Evolutionary conservation across 2,888 invertebrate species (phyloP), one percentile per base, ranked within the genome.

Genomic region (Adelphocoris suturalis): DNA sequence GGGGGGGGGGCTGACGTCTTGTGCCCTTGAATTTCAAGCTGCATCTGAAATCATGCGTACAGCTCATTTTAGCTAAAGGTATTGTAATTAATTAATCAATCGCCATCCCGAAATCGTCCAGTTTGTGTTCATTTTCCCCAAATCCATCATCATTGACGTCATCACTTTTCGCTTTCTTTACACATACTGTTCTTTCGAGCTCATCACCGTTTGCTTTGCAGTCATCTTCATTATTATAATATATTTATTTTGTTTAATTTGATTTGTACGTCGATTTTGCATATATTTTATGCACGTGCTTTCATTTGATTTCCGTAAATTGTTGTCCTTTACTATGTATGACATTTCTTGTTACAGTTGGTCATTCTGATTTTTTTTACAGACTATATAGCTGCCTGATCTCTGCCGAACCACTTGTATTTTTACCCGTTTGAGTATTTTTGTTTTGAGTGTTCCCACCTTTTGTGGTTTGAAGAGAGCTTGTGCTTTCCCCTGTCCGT

Each of bases 391-490:
- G 82, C 82, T 82, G 82, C 52, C 82, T 82, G 82, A 82, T 19
- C 23, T 82, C 52, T 82, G 47, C 82, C 52, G 82, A 52, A 82
- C 82, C 52, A 52, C 82, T 82, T 52, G 48, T 52, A 82, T 82
- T 81, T 82, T 52, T 16, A 47, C 82, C 52, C 27, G 82, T 52
- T 82, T 52, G 82, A 82, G 52, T 82, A 82, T 82, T 82, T n/a
- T 82, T 78, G 78, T n/a, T 37, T 37, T 82, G 48, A 27, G 48
- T 82, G 52, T 47, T n/a, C 23, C 82, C 55, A 37, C 27, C 28
- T 47, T 46, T 80, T 82, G 48, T 82, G 82, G 55, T 82, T n/a
- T 82, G 82, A 82, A 52, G 52, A 82, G 23, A 82, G 82, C 82
- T 78, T 78, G 78, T 78, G 78, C 37, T 47, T 46, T 19, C 46